Percentiles rank a stretch among this genome's conserved stretches.
Evolutionary conservation across 2,888 invertebrate genomes (phyloP).

Genomic region (Timema cristinae): DNA sequence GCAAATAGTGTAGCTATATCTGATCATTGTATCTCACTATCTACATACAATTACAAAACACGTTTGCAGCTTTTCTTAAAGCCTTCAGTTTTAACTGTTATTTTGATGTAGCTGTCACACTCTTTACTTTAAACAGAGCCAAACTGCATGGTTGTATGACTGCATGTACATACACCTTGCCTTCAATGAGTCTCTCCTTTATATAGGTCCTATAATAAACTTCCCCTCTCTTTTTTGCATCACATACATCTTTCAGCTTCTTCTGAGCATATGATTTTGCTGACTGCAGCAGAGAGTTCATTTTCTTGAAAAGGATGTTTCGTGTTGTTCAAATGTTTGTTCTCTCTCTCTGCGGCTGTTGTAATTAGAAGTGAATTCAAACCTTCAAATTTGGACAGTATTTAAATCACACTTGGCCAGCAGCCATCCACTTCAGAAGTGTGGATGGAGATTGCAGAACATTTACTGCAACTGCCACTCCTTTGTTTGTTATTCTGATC

Average conservation of each 20-base stretch:
- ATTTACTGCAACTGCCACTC: constrained; percentile 10
- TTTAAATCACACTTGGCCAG: neutral
- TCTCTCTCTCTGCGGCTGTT: neutral
- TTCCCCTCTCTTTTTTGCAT: constrained; percentile 1
- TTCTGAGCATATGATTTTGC: constrained; percentile 5
- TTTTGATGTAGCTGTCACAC: neutral
- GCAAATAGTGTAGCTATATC: constrained; percentile 6
- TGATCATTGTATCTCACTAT: neutral
- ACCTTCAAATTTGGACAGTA: neutral
- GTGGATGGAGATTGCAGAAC: constrained; percentile 4
- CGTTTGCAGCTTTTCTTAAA: constrained; percentile 7
- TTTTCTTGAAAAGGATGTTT: neutral
- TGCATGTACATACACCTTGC: constrained; percentile 2
- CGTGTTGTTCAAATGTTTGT: neutral
- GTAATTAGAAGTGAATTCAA: neutral
- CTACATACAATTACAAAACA: constrained; percentile 12
- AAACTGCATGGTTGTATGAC: constrained; percentile 1
- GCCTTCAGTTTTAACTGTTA: neutral
- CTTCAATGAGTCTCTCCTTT: constrained; percentile 9
- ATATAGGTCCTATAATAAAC: neutral
- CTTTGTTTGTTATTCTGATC: constrained; percentile 12
- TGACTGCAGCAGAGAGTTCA: neutral
- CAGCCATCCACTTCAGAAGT: constrained; percentile 6
- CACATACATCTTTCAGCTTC: constrained; percentile 7
- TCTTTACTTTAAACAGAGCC: constrained; percentile 9